Percentiles rank a stretch among this genome's conserved stretches.
Conservation (phyloP, 2,888 invertebrate species). For the Drosophila nr. perissopoda region DNA sequence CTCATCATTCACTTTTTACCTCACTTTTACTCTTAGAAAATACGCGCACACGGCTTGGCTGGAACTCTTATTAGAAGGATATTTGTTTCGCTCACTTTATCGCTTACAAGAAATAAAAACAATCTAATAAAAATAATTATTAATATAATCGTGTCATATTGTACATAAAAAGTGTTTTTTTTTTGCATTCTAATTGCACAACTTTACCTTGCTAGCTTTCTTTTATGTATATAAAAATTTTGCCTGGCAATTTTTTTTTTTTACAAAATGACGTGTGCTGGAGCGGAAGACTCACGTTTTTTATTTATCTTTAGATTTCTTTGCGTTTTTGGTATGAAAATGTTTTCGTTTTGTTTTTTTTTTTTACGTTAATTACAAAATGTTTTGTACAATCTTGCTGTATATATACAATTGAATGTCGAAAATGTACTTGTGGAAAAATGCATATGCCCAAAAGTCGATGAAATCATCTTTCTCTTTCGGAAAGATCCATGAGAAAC, state of each 20-base stretch:
- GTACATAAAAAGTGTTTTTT: slow-evolving; percentile 44
- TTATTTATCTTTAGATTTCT: slow-evolving; percentile 12
- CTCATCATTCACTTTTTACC: slow-evolving; percentile 14
- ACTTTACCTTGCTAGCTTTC: slow-evolving; percentile 23
- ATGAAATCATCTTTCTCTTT: slow-evolving; percentile 1
- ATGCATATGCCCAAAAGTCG: slow-evolving; percentile 34
- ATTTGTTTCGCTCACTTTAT: slow-evolving; percentile 38
- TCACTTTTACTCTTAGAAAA: slow-evolving; percentile 54
- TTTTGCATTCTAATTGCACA: slow-evolving; percentile 38
- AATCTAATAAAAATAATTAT: slow-evolving; percentile 48
- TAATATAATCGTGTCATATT: slow-evolving; percentile 37
- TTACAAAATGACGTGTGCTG: slow-evolving; percentile 50
- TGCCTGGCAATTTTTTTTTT: slow-evolving; percentile 39
- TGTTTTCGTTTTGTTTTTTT: slow-evolving; percentile 17
- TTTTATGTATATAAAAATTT: slow-evolving; percentile 57
- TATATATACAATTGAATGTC: slow-evolving; percentile 54
- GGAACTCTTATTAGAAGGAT: slow-evolving; percentile 47
- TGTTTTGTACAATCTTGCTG: slow-evolving; percentile 39
- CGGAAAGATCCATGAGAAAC: slow-evolving; percentile 41
- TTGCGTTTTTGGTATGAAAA: slow-evolving; percentile 56
- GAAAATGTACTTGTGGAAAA: slow-evolving; percentile 35
- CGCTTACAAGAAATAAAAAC: slow-evolving; percentile 43
- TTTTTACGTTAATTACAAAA: slow-evolving; percentile 47
- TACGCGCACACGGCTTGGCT: slow-evolving; percentile 45
- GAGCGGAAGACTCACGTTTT: slow-evolving; percentile 69